Conservation (phyloP, 2,888 invertebrate genomes). For the Epiblema foenella region DNA sequence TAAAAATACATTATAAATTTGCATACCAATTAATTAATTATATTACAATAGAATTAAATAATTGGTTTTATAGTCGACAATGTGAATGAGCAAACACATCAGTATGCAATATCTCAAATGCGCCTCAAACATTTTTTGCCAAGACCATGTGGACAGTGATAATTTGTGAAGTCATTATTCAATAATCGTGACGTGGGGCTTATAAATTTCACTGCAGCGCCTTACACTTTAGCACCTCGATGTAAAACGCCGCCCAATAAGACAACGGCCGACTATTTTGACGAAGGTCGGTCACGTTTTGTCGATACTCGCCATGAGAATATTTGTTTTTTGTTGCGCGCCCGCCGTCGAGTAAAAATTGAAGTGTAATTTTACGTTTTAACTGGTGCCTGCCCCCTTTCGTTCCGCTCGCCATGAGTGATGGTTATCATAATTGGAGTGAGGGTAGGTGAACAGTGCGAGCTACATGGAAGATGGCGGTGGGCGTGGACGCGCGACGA, state of each 20-base stretch:
- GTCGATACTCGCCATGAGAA: constrained; percentile 84
- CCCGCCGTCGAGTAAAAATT: constrained; percentile 81
- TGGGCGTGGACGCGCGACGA: constrained; percentile 72
- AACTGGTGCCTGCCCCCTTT: constrained; percentile 83
- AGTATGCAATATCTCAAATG: background rate
- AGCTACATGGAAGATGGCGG: constrained; percentile 68
- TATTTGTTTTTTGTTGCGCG: constrained; percentile 84
- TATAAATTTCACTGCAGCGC: constrained; percentile 81
- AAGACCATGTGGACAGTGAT: constrained; percentile 62
- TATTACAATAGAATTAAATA: too few species aligned
- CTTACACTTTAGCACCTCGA: constrained; percentile 84
- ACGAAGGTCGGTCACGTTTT: constrained; percentile 84
- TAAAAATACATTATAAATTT: too few species aligned
- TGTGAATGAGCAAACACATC: background rate
- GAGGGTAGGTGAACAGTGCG: constrained; percentile 77
- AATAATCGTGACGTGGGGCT: constrained; percentile 80
- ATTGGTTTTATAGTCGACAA: too few species aligned
- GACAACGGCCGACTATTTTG: constrained; percentile 83
- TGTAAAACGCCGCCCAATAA: constrained; percentile 80
- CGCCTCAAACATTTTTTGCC: constrained; percentile 3
- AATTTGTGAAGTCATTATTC: constrained; percentile 79
- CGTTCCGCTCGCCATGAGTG: constrained; percentile 84
- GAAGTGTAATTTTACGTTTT: constrained; percentile 84
- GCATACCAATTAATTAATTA: too few species aligned
- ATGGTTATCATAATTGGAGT: constrained; percentile 84